phyloP scores from a whole-genome alignment of 2,113 vertebrate species.

The Pangasianodon gigas region DNA sequence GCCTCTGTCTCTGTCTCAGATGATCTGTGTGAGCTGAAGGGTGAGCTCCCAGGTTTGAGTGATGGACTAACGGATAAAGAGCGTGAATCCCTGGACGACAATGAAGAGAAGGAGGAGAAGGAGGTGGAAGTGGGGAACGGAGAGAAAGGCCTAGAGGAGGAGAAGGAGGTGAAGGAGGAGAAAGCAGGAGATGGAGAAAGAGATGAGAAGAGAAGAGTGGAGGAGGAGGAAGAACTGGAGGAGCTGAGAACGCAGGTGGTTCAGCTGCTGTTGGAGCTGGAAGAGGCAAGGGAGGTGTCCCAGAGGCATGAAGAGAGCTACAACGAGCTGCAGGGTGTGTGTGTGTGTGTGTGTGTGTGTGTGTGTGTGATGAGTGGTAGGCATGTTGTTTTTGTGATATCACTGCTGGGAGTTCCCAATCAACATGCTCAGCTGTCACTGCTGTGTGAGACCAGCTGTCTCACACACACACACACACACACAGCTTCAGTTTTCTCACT shows the following conservation, averaged over 20 bases:
- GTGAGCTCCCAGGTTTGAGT: conserved; percentile 43
- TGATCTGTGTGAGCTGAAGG: conserved; percentile 58
- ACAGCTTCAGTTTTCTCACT: neutral
- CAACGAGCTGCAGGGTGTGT: conserved; percentile 75
- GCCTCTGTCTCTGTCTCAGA: conserved; percentile 38
- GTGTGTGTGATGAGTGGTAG: neutral
- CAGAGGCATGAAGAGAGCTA: conserved; percentile 74
- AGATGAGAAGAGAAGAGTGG: conserved; percentile 62
- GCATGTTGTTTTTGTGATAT: conserved; percentile 40
- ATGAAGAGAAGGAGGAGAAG: conserved; percentile 65
- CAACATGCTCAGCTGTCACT: conserved; percentile 44
- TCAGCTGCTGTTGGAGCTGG: conserved; percentile 74
- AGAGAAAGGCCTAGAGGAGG: conserved; percentile 51
- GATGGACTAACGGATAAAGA: conserved; percentile 59
- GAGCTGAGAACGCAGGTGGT: conserved; percentile 75
- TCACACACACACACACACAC: neutral
- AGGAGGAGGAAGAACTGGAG: conserved; percentile 69
- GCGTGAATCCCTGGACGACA: conserved; percentile 56
- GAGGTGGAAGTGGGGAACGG: conserved; percentile 61
- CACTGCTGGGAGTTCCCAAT: conserved; percentile 9
- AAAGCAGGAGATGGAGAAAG: conserved; percentile 44
- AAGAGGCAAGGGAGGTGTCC: conserved; percentile 75
- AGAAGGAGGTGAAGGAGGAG: conserved; percentile 50
- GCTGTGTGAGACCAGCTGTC: conserved; percentile 25
- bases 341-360: conserved; percentile 59